Conservation (phyloP, 1,140 invertebrate genomes). For the Calephelis virginiensis region DNA sequence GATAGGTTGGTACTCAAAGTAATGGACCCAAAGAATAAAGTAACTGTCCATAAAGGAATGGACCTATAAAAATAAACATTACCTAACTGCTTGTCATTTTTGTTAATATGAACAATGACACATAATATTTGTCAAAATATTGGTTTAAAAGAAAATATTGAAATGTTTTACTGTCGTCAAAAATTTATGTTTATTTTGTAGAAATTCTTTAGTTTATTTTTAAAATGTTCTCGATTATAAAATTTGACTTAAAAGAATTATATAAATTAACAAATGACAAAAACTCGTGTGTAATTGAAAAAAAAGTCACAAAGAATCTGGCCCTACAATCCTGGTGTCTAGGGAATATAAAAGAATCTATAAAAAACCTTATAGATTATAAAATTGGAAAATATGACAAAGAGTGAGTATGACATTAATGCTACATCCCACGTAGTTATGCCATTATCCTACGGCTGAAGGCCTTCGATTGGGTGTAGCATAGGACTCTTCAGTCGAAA, state of each 20-base stretch:
- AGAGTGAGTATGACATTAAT: constrained; percentile 55
- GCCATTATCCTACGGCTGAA: too few species aligned
- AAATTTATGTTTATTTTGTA: constrained; percentile 13
- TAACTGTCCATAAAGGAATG: too few species aligned
- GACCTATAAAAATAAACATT: too few species aligned
- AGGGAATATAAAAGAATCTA: constrained; percentile 76
- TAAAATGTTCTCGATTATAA: constrained; percentile 70
- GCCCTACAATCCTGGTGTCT: constrained; percentile 81
- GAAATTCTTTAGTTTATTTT: constrained; percentile 11
- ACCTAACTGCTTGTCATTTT: too few species aligned
- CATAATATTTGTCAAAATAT: too few species aligned
- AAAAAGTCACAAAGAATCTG: constrained; percentile 78
- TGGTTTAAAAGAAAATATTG: not conserved
- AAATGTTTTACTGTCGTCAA: not conserved
- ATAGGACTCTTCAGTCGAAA: too few species aligned
- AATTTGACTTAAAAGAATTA: constrained; percentile 71
- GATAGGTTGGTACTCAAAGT: too few species aligned
- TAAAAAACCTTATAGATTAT: constrained; percentile 76
- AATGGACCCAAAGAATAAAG: too few species aligned
- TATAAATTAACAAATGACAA: constrained; percentile 72
- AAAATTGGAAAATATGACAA: constrained; percentile 79
- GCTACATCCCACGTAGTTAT: not conserved
- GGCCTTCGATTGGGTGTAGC: too few species aligned
- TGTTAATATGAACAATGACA: too few species aligned
- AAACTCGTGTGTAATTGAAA: constrained; percentile 79